A percentile compares a stretch with the other conserved stretches of the same genome.
Evolutionary conservation across 2,888 invertebrate genomes (phyloP).

Genomic region (Epinotia demarniana): DNA sequence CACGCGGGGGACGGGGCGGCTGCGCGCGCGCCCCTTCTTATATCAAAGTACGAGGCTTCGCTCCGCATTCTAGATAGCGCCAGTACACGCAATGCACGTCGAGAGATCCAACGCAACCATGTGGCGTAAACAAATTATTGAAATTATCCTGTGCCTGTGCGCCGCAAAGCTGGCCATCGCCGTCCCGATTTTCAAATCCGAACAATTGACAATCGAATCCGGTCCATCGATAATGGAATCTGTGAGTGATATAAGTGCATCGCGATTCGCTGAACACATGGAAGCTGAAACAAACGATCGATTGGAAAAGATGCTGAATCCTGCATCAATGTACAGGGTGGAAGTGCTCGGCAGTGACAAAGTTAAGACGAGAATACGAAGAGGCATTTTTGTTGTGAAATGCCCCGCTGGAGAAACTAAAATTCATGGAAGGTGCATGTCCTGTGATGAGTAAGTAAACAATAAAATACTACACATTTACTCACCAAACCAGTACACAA

Average conservation of each 20-base stretch:
- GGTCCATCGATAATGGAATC: not conserved
- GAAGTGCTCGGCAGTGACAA: not conserved
- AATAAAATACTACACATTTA: not conserved
- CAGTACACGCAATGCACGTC: no score
- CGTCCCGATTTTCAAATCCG: not conserved
- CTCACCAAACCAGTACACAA: no score
- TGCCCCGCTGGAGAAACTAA: slow-evolving; percentile 3
- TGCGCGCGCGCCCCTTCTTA: no score
- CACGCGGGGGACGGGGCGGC: no score
- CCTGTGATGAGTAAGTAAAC: slow-evolving; percentile 12
- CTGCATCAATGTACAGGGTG: not conserved
- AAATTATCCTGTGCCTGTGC: not conserved
- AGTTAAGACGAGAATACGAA: slow-evolving; percentile 9
- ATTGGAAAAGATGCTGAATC: not conserved
- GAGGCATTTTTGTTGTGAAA: not conserved
- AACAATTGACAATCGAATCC: not conserved
- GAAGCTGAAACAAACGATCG: not conserved
- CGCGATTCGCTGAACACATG: not conserved
- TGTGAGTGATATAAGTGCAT: slow-evolving; percentile 5
- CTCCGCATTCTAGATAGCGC: no score
- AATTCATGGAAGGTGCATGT: slow-evolving; percentile 3
- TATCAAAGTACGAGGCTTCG: no score
- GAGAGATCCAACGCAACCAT: not conserved
- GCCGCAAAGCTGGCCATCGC: not conserved
- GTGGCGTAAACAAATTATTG: not conserved